Evolutionary conservation across 1,140 invertebrate genomes (phyloP).

Genomic region (Macrotrachela quadricornifera): DNA sequence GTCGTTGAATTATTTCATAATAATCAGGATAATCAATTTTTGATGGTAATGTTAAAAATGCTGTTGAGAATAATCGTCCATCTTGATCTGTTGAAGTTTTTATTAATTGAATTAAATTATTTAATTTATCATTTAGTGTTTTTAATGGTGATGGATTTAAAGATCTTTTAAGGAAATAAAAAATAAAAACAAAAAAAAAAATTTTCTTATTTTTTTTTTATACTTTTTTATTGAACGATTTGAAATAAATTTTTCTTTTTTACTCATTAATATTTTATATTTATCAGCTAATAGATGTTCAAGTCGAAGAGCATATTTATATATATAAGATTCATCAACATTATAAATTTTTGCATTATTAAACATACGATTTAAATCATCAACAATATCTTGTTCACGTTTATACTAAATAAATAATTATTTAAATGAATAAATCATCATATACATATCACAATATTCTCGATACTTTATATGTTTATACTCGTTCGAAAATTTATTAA

Average conservation of each 20-base stretch:
- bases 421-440: conserved; percentile 31
- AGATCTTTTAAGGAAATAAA: too few relatives aligned
- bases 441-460: too few relatives aligned
- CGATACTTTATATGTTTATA: too few relatives aligned
- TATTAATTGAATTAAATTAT: conserved; percentile 8
- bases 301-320: conserved; percentile 24
- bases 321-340: conserved; percentile 58
- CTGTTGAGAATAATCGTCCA: conserved; percentile 58
- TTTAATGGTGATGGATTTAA: too few relatives aligned
- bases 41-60: conserved; percentile 87
- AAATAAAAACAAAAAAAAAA: too few relatives aligned
- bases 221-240: too few relatives aligned
- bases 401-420: conserved; percentile 36
- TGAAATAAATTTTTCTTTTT: too few relatives aligned
- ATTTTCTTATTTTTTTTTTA: too few relatives aligned
- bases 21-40: conserved; percentile 86
- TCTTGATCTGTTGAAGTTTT: conserved; percentile 44
- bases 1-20: conserved; percentile 73
- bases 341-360: conserved; percentile 91
- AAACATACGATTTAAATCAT: conserved; percentile 87
- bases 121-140: too few relatives aligned
- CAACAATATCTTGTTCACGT: conserved; percentile 57
- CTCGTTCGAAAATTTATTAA: too few relatives aligned
- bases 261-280: not conserved
- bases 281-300: too few relatives aligned